A percentile compares a stretch with the other conserved stretches of the same genome.
phyloP scores from a whole-genome alignment of 2,888 invertebrate genomes.

The Dicranocentrus wangi region DNA sequence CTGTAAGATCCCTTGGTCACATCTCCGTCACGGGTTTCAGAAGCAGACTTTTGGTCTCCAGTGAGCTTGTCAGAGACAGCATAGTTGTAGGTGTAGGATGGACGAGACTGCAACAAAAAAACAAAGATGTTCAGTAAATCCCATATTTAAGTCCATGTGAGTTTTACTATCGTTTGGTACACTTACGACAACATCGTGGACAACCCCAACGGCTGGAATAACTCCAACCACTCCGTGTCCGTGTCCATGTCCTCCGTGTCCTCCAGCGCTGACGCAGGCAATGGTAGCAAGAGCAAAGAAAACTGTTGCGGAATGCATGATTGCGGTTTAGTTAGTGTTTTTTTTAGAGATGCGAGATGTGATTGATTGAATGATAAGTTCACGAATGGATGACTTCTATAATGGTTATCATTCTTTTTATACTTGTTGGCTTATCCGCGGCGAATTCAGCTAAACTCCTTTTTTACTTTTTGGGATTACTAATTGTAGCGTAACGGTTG shows the following conservation, averaged over 20 bases:
- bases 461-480: no score
- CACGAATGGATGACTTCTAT: slow-evolving; percentile 1
- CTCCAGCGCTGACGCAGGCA: no score
- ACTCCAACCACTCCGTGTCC: slow-evolving; percentile 15
- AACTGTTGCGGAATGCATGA: no score
- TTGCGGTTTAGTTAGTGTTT: background rate
- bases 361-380: background rate
- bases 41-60: no score
- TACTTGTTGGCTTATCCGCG: no score
- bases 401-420: background rate
- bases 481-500: no score
- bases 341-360: background rate
- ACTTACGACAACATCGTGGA: slow-evolving; percentile 25
- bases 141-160: no score
- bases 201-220: background rate
- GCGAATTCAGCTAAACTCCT: no score
- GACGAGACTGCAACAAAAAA: slow-evolving; percentile 25
- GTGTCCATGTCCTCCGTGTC: slow-evolving; percentile 9
- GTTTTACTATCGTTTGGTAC: no score
- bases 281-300: no score
- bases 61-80: slow-evolving; percentile 56
- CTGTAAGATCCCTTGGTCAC: slow-evolving; percentile 53
- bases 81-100: slow-evolving; percentile 50
- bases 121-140: background rate
- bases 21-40: slow-evolving; percentile 47